Evolutionary conservation across 1,140 invertebrate species (phyloP), one percentile per base, ranked within the genome.

Genomic region (Notospermus geniculatus): DNA sequence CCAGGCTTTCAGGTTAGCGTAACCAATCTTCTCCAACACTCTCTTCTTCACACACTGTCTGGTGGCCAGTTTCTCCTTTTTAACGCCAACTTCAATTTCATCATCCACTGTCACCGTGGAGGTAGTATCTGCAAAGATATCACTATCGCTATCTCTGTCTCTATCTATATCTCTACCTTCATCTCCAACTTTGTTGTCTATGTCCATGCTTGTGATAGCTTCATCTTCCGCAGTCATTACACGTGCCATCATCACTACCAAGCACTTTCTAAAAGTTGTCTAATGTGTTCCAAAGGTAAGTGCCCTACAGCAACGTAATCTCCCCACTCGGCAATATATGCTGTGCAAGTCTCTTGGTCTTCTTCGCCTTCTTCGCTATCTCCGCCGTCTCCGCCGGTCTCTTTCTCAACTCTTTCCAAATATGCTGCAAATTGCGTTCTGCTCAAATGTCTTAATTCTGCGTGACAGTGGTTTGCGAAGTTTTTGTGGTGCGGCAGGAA

Each of bases 401-500:
- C 46, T 27, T 5, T n/a, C 4, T 19, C 46, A 19, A n/a, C n/a
- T 5, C n/a, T 27, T 50, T 50, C 46, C 46, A 50, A 50, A 50
- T 50, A 50, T n/a, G 46, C 4, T 5, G 46, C 9, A 50, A 50
- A 50, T 5, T 50, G 46, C 4, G 46, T 50, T n/a, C 46, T 50
- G 46, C 46, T 50, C 46, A 50, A 50, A 50, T 50, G 46, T 50
- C 46, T 50, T 50, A 50, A 50, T 50, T 50, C 46, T 9, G 46
- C 46, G 46, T 50, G 46, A n/a, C 46, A 50, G 46, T 50, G 46
- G 25, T 50, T 50, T 50, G 46, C n/a, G 46, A 50, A 50, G n/a
- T 50, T 50, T 50, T 50, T n/a, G 46, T 50, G 46, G n/a, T 50
- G 46, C 9, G 46, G 46, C n/a, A 50, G n/a, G 46, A 50, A 50